Conservation (phyloP, 2,113 vertebrate species). For the Sprattus sprattus region DNA sequence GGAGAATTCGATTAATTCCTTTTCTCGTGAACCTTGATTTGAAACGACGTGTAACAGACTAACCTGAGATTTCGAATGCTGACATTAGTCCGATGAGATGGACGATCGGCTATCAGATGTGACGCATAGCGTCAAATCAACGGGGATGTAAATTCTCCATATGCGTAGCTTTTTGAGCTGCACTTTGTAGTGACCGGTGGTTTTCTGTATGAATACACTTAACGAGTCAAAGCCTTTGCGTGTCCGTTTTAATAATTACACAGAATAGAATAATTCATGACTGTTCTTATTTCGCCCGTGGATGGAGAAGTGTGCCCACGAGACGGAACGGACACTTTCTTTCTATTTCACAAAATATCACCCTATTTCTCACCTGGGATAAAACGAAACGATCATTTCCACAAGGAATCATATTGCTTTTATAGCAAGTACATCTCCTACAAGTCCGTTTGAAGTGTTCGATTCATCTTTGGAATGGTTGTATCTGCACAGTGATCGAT, state of each 20-base stretch:
- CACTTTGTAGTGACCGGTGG: background rate
- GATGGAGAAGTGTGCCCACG: background rate
- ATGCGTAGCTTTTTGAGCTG: background rate
- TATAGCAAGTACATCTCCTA: background rate
- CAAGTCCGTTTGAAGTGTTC: background rate
- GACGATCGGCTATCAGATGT: constrained; percentile 16
- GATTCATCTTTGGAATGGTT: background rate
- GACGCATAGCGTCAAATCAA: constrained; percentile 11
- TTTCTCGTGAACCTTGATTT: background rate
- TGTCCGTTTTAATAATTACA: background rate
- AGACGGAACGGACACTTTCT: background rate
- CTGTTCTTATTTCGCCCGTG: background rate
- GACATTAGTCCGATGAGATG: background rate
- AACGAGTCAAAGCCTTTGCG: background rate
- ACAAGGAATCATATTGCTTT: background rate
- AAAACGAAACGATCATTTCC: background rate
- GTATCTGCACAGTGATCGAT: background rate
- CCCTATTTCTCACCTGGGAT: background rate
- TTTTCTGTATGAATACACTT: background rate
- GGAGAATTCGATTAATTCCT: background rate
- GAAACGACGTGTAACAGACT: background rate
- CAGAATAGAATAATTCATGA: background rate
- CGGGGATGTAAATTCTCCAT: background rate
- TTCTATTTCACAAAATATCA: background rate
- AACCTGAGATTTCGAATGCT: background rate